Evolutionary conservation across 1,140 invertebrate species (phyloP).

Genomic region (Heliconius himera): DNA sequence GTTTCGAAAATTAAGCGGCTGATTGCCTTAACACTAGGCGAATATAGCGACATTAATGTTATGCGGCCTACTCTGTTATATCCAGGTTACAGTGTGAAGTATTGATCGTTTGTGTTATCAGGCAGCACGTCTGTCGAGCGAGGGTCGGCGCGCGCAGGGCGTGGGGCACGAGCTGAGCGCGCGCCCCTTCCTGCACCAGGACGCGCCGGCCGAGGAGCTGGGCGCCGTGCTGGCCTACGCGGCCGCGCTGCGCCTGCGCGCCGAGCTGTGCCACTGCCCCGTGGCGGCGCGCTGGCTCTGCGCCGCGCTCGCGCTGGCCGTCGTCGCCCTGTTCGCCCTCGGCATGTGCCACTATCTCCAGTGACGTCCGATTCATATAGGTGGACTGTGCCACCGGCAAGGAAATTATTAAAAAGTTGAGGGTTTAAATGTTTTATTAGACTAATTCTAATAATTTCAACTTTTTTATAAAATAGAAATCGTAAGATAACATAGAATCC

Average conservation of each 20-base stretch:
- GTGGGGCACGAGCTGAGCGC: slow-evolving; percentile 89
- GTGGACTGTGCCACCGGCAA: too few species aligned
- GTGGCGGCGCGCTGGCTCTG: slow-evolving; percentile 86
- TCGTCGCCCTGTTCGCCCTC: slow-evolving; percentile 84
- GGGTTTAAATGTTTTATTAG: too few species aligned
- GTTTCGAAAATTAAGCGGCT: too few species aligned
- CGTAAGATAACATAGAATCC: too few species aligned
- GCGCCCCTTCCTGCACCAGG: slow-evolving; percentile 90
- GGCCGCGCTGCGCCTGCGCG: slow-evolving; percentile 87
- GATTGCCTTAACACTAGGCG: too few species aligned
- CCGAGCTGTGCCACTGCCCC: slow-evolving; percentile 87
- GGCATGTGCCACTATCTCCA: slow-evolving; percentile 85
- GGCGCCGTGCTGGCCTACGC: slow-evolving; percentile 90
- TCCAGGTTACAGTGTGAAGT: neutral
- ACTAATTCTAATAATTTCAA: too few species aligned
- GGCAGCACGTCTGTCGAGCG: slow-evolving; percentile 90
- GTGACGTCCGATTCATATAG: slow-evolving; percentile 32
- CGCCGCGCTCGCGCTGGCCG: slow-evolving; percentile 83
- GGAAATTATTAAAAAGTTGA: too few species aligned
- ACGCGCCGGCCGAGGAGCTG: slow-evolving; percentile 87
- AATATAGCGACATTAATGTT: too few species aligned
- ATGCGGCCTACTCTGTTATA: neutral
- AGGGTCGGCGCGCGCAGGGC: slow-evolving; percentile 85
- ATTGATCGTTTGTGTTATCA: slow-evolving; percentile 56
- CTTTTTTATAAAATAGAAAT: too few species aligned